These are phyloP conservation scores for Sinonovacula constricta DNA, from an alignment of 1,140 invertebrate genomes.

Conservation along the genomic window DNA sequence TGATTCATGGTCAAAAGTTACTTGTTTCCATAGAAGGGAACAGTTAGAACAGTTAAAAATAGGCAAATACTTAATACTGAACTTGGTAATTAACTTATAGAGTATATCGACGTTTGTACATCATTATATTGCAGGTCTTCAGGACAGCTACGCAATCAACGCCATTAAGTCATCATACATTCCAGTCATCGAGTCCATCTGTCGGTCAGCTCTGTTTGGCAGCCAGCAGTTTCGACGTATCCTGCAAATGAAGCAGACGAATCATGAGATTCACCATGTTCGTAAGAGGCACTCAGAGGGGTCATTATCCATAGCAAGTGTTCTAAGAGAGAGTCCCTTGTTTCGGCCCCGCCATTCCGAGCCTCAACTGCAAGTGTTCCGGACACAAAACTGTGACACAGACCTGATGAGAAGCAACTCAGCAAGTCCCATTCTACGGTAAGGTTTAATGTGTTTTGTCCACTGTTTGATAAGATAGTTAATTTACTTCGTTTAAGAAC, in stretches of 20 bases:
- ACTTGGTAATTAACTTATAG: no score
- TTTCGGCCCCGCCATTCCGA: conserved; percentile 37
- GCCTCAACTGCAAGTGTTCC: conserved; percentile 18
- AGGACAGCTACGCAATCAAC: conserved; percentile 72
- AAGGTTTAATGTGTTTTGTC: no score
- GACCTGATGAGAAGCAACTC: conserved; percentile 34
- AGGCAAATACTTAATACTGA: no score
- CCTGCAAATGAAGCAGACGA: conserved; percentile 35
- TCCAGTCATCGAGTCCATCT: conserved; percentile 68
- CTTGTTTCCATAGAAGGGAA: no score
- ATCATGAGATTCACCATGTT: conserved; percentile 31
- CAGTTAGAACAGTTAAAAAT: no score
- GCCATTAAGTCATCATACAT: conserved; percentile 70
- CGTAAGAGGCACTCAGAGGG: conserved; percentile 38
- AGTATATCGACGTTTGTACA: no score
- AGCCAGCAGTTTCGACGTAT: conserved; percentile 40
- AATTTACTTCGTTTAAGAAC: no score
- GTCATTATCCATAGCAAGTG: conserved; percentile 26
- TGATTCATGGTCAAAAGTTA: no score
- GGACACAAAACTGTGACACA: conserved; percentile 1
- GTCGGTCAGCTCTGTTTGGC: conserved; percentile 57
- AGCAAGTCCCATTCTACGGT: conserved; percentile 42
- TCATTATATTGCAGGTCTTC: conserved; percentile 67
- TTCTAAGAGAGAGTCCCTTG: conserved; percentile 29
- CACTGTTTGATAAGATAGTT: no score